Evolutionary conservation across 2,113 vertebrate genomes (phyloP).

Genomic region (Rhea americana): DNA sequence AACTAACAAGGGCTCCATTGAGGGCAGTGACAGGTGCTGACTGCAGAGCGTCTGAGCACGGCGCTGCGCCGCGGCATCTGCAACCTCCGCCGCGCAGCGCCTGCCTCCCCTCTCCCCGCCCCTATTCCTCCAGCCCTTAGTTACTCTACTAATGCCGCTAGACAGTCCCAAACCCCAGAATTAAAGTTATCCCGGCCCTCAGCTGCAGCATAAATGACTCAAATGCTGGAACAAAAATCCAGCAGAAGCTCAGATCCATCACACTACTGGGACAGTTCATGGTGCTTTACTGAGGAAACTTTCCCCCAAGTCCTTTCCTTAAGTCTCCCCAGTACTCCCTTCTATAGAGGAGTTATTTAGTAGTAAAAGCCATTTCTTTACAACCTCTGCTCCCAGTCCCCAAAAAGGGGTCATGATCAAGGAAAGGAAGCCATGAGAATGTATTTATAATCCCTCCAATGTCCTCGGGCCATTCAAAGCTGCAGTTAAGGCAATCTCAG

Average conservation of each 20-base stretch:
- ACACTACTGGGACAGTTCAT: neutral
- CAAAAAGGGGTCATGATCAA: neutral
- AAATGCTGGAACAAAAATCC: neutral
- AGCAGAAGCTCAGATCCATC: neutral
- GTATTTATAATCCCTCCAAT: neutral
- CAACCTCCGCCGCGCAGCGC: neutral
- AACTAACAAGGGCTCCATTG: neutral
- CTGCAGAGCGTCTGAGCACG: neutral
- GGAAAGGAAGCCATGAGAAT: neutral
- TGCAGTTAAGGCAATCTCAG: neutral
- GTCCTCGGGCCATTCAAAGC: neutral
- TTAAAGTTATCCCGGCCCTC: neutral
- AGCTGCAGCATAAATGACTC: neutral
- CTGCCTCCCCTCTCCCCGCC: neutral
- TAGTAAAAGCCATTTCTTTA: neutral
- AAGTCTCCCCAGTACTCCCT: neutral
- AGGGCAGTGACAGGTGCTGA: neutral
- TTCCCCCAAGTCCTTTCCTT: neutral
- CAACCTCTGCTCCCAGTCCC: neutral
- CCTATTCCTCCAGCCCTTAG: rapidly evolving
- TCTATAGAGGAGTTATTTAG: neutral
- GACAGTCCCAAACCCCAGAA: neutral
- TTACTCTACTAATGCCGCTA: neutral
- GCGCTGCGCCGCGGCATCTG: rapidly evolving
- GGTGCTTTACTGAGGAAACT: neutral